Base-by-base conservation (phyloP, 1,140 invertebrate species). In the Atta texana region DNA sequence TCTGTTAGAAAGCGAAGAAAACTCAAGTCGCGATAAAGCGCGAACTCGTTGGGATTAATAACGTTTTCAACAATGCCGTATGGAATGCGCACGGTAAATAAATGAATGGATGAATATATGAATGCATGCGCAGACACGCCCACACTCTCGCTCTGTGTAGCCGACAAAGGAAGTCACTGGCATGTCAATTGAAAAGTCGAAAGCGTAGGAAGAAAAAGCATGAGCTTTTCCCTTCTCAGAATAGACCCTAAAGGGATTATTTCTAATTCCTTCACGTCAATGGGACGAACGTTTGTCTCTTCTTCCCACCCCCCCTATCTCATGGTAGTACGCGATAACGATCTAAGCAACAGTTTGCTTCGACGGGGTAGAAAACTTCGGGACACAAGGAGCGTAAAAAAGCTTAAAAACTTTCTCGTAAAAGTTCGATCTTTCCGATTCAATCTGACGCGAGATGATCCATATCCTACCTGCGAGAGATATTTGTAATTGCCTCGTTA, bases 301-400 rank as follows among this genome's bases (percentile, higher is more conserved):
- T 21, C 24, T 14, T n/a, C 39, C 5, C n/a, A 18, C 74, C 78
- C 14, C n/a, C n/a, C 76, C 87, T 91, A 91, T 93, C 89, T 80
- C 72, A 34, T 78, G 81, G 66, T 71, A 64, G 88, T 87, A 87
- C 85, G 88, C 88, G 91, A 92, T 92, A 92, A 92, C 92, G 91
- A 92, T 92, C 91, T 92, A 91, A 93, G 92, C 92, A 93, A 93
- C 92, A 93, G 92, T 93, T 93, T 92, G 92, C 81, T 86, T 86
- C 85, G 89, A 80, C 86, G 66, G 61, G 78, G 76, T 21, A 81
- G 61, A 80, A 92, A 90, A 90, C 87, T 91, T 91, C 87, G 86
- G 82, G 86, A 85, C 88, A 75, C 80, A 77, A 59, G 57, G 61
- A 86, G 64, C 74, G 55, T 88, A 91, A 92, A 92, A 90, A 92